A percentile compares a stretch with the other conserved stretches of the same genome.
Conservation (phyloP, 2,888 invertebrate species). For the Drosophila melanosoma region DNA sequence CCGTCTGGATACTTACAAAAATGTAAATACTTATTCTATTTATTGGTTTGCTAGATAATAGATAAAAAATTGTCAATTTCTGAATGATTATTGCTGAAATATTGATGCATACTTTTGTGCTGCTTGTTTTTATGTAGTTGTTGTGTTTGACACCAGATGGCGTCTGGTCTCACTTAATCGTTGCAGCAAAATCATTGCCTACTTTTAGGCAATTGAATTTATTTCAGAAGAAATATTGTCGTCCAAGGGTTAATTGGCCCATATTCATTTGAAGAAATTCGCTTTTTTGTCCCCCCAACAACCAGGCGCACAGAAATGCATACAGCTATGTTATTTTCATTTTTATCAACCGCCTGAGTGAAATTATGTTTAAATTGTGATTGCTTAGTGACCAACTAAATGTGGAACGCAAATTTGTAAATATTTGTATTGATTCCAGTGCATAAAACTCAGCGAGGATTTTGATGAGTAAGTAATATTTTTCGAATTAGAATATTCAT, state of each 20-base stretch:
- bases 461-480: not conserved
- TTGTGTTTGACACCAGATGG: not conserved
- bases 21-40: not conserved
- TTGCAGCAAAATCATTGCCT: not conserved
- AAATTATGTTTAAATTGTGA: not conserved
- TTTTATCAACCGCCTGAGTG: not conserved
- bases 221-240: accelerated
- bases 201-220: not conserved
- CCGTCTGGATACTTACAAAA: not conserved
- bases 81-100: not conserved
- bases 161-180: not conserved
- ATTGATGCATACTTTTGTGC: conserved; percentile 25
- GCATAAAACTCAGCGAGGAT: not conserved
- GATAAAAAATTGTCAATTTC: not conserved
- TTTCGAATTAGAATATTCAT: not conserved
- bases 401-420: not conserved
- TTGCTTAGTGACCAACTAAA: not conserved
- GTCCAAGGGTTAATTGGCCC: not conserved
- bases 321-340: not conserved
- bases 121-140: accelerated
- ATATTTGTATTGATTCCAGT: not conserved
- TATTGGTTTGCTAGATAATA: not conserved
- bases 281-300: not conserved
- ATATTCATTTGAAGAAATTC: not conserved
- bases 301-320: not conserved